Conservation (phyloP, 2,888 invertebrate species). For the Chrysodeixis includens region DNA sequence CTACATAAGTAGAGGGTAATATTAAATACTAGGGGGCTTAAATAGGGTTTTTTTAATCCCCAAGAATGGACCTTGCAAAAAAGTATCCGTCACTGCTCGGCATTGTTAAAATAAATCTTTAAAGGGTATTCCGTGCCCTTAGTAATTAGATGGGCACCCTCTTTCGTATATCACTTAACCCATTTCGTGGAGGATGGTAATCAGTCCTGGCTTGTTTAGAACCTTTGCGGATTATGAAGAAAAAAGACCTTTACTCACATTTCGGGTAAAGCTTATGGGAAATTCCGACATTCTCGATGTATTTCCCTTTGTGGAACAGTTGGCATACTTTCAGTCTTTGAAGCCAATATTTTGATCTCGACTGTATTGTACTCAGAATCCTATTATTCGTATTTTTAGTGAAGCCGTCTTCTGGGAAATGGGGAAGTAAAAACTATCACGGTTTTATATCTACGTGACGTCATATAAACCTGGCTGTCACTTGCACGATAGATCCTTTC, state of each 20-base stretch:
- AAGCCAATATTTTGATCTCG: background rate
- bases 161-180: conserved; percentile 51
- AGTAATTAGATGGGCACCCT: conserved; percentile 49
- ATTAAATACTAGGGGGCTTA: conserved; percentile 6
- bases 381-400: background rate
- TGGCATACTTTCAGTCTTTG: background rate
- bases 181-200: conserved; percentile 46
- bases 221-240: conserved; percentile 37
- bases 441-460: background rate
- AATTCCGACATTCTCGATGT: conserved; percentile 5
- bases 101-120: conserved; percentile 48
- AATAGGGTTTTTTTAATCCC: conserved; percentile 36
- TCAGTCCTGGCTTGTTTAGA: conserved; percentile 24
- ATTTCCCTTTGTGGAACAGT: conserved; percentile 19
- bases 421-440: background rate
- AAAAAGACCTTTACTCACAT: conserved; percentile 25
- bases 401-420: background rate
- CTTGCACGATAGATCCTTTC: background rate
- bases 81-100: conserved; percentile 29
- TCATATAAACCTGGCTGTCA: background rate
- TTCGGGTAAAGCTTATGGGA: conserved; percentile 8
- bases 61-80: conserved; percentile 8
- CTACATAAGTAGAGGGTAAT: background rate
- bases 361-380: background rate
- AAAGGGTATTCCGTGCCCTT: conserved; percentile 29